Conservation (phyloP, 1,140 invertebrate species). For the Paraescarpia echinospica region DNA sequence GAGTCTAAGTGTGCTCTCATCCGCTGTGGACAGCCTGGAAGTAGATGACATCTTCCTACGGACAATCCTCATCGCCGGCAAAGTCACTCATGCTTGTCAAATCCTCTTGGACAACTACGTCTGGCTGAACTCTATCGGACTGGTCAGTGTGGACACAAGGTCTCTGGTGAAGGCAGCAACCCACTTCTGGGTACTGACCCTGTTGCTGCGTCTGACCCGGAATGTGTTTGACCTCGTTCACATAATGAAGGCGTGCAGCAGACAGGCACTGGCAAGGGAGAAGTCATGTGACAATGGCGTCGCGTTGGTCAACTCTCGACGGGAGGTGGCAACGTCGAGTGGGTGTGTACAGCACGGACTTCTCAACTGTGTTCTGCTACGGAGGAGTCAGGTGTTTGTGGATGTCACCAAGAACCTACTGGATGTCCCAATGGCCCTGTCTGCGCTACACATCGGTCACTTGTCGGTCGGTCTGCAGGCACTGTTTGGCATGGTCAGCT, state of each 20-base stretch:
- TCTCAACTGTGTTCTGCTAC: neutral
- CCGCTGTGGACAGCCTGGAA: neutral
- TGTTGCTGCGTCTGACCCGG: neutral
- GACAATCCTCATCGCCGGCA: neutral
- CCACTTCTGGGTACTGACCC: constrained; percentile 1
- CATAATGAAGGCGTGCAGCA: neutral
- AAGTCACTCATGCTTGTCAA: neutral
- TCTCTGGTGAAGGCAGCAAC: neutral
- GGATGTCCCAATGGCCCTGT: neutral
- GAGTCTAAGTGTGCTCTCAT: neutral
- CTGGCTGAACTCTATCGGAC: neutral
- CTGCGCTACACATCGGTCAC: neutral
- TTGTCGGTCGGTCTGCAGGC: neutral
- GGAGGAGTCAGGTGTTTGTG: neutral
- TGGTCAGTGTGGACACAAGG: neutral
- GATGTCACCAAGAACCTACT: neutral
- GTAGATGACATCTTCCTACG: neutral
- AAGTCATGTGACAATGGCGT: neutral
- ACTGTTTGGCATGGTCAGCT: neutral
- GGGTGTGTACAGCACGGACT: neutral
- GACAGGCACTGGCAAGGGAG: neutral
- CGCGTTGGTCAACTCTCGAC: neutral
- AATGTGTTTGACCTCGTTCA: neutral
- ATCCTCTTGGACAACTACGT: constrained; percentile 8
- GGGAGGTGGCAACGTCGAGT: neutral